Percentiles rank a stretch among this genome's conserved stretches.
Evolutionary conservation across 2,797 vertebrate species (phyloP).

Genomic region (Cuniculus paca): DNA sequence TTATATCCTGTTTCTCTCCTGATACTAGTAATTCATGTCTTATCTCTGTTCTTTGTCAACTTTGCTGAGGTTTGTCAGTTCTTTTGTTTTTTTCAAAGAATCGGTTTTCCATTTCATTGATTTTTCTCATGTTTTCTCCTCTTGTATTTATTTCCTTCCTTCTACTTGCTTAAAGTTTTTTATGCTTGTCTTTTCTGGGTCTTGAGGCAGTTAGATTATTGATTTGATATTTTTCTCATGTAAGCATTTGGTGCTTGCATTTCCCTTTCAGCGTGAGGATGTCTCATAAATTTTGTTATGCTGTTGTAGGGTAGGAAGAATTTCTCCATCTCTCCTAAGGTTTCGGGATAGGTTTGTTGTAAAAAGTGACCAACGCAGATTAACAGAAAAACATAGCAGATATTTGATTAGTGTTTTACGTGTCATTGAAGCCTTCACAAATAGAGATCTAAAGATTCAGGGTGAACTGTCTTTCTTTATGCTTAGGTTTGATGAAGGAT

Average conservation of each 20-base stretch:
- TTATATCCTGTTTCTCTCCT: neutral
- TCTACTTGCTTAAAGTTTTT: neutral
- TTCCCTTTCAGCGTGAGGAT: neutral
- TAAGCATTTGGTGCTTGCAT: neutral
- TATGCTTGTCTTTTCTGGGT: neutral
- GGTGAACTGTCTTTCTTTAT: neutral
- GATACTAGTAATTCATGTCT: neutral
- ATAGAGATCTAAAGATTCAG: neutral
- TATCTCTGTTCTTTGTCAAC: neutral
- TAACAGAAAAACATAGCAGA: neutral
- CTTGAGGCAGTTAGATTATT: neutral
- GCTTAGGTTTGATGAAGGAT: neutral
- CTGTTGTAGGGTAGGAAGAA: neutral
- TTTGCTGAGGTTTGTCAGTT: neutral
- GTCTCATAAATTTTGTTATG: neutral
- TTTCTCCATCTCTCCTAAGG: neutral
- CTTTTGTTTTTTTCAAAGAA: neutral
- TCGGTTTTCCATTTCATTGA: neutral
- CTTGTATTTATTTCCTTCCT: neutral
- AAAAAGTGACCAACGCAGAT: neutral
- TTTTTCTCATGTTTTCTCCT: neutral
- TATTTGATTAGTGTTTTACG: neutral
- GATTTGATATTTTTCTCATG: neutral
- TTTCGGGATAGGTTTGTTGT: neutral
- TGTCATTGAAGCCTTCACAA: neutral